phyloP scores from a whole-genome alignment of 2,797 vertebrate species.

The Enteromius unitaeniatus region DNA sequence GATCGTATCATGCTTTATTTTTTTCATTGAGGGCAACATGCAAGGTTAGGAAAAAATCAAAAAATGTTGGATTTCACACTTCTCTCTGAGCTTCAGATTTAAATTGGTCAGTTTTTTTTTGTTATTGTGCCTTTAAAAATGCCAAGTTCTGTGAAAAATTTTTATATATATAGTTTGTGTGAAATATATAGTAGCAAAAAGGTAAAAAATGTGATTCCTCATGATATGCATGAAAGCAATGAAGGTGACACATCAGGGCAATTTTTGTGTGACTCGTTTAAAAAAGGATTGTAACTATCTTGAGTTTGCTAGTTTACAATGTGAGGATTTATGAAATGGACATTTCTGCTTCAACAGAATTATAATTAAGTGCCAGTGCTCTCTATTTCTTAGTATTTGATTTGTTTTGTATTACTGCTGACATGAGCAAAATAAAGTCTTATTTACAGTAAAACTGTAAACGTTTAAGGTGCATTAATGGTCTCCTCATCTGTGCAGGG shows the following conservation, averaged over 20 bases:
- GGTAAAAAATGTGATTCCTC: background rate
- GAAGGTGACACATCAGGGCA: background rate
- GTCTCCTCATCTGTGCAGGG: background rate
- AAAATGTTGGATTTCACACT: background rate
- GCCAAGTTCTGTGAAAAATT: background rate
- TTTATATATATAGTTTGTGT: too few species aligned
- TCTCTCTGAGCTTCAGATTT: background rate
- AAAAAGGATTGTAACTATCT: background rate
- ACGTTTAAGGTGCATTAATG: background rate
- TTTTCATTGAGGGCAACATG: background rate
- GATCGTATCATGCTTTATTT: background rate
- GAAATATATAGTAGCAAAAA: background rate
- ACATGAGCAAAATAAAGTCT: background rate
- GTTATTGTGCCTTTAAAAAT: background rate
- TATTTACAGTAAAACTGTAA: constrained; percentile 13
- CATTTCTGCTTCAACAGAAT: background rate
- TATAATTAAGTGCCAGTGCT: background rate
- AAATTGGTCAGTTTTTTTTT: background rate
- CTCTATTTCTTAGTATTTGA: background rate
- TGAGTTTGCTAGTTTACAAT: background rate
- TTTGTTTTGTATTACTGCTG: background rate
- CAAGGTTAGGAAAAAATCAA: background rate
- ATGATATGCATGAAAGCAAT: constrained; percentile 11
- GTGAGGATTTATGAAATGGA: background rate
- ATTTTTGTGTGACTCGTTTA: background rate